Evolutionary conservation across 2,113 vertebrate genomes (phyloP).

Genomic region (Mormyrus iriodes): DNA sequence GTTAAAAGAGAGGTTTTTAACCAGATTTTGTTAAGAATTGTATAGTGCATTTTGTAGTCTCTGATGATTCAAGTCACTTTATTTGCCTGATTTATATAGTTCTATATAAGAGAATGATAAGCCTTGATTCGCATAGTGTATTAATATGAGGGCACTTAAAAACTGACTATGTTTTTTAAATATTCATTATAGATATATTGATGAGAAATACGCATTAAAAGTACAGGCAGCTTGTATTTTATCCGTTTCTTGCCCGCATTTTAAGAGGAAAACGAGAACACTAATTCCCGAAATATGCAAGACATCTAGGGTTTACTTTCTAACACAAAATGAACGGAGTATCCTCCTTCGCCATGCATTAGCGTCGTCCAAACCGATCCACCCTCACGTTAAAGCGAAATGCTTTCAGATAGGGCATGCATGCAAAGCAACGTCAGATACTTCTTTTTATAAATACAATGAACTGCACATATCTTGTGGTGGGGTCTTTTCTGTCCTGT

Average conservation of each 20-base stretch:
- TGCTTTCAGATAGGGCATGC: not conserved
- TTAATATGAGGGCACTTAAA: conserved; percentile 21
- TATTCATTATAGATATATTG: conserved; percentile 18
- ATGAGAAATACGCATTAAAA: not conserved
- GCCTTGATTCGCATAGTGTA: not conserved
- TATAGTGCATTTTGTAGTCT: conserved; percentile 19
- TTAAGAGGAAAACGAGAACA: conserved; percentile 22
- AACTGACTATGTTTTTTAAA: conserved; percentile 14
- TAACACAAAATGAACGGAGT: not conserved
- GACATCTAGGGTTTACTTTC: conserved; percentile 9
- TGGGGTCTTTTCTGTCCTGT: conserved; percentile 10
- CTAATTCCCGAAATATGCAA: conserved; percentile 21
- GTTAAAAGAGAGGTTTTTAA: conserved; percentile 12
- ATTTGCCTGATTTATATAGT: conserved; percentile 20
- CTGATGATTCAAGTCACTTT: conserved; percentile 6
- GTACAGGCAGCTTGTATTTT: conserved; percentile 7
- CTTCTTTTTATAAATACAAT: not conserved
- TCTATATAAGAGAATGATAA: conserved; percentile 8
- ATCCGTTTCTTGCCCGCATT: conserved; percentile 2
- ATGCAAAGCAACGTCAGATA: not conserved
- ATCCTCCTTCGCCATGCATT: not conserved
- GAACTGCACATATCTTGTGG: conserved; percentile 1
- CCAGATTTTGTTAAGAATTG: conserved; percentile 20
- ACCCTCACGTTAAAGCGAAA: not conserved
- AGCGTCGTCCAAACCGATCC: not conserved